phyloP scores from a whole-genome alignment of 2,888 invertebrate genomes.

The Luffia ferchaultella region DNA sequence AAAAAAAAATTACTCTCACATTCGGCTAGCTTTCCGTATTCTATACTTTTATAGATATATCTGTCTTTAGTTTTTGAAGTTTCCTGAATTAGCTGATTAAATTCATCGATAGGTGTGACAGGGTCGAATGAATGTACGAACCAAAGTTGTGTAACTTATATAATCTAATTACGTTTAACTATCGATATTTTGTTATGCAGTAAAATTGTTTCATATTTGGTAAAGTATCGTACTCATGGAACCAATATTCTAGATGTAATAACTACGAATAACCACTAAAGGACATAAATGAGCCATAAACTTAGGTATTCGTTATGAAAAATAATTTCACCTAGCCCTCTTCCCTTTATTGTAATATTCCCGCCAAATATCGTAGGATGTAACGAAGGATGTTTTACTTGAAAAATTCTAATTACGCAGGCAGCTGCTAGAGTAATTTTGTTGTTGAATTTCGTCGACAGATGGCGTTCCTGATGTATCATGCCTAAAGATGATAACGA shows the following conservation, averaged over 20 bases:
- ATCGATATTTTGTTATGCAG: background rate
- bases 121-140: too few species aligned
- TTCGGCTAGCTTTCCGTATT: too few species aligned
- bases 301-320: slow-evolving; percentile 3
- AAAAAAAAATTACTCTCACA: too few species aligned
- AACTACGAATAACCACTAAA: background rate
- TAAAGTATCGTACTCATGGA: background rate
- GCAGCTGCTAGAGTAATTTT: slow-evolving; percentile 56
- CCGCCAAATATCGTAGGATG: slow-evolving; percentile 24
- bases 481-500: slow-evolving; percentile 23
- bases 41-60: too few species aligned
- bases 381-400: slow-evolving; percentile 41
- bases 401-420: slow-evolving; percentile 59
- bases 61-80: too few species aligned
- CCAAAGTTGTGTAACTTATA: too few species aligned
- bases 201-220: background rate
- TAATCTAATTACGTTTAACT: too few species aligned
- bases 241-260: background rate
- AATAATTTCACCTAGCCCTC: slow-evolving; percentile 7
- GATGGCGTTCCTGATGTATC: slow-evolving; percentile 45
- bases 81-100: too few species aligned
- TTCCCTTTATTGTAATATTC: slow-evolving; percentile 12
- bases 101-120: too few species aligned
- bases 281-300: background rate
- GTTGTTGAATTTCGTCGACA: slow-evolving; percentile 43